Base-by-base conservation (phyloP, 2,113 vertebrate genomes). In the Macquaria ambigua region DNA sequence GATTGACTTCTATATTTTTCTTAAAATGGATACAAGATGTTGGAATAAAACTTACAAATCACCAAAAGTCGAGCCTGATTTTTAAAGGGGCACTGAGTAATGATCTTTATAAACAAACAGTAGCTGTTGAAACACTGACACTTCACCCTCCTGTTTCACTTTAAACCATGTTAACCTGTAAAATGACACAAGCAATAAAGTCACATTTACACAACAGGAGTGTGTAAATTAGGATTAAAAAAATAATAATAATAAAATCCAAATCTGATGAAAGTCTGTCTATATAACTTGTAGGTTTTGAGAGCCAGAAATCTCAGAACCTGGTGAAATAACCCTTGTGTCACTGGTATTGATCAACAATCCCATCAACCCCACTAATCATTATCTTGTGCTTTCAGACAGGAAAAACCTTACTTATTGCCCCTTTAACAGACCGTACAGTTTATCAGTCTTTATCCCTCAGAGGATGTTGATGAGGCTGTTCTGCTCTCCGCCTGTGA, bases 401-500 rank as follows among this genome's bases (percentile, higher is more conserved):
- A 21, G 5, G 46, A 11, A 41, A 67, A 52, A 62, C 8, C 0
- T 1, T 39, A 64, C 55, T 77, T 62, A 50, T 37, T 82, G 79
- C 79, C 63, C 41, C 84, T 79, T 71, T 70, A 78, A 48, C 11
- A 43, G 71, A 6, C 31, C 0, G 0, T 0, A 56, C 31, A 56
- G 43, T 15, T 59, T 0, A 50, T 69, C 25, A 1, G 5, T n/a
- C 6, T 25, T 6, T 2, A 53, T 28, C 58, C 53, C n/a, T 25
- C 15, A 28, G 52, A 68, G 1, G 21, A 85, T 14, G 55, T 14
- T 4, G 18, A 11, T 56, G 39, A 56, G 59, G 70, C 68, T 83
- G 77, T 84, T 92, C 37, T 87, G 90, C 91, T 93, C 83, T 94
- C 85, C 90, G 81, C 66, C 82, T 62, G 37, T 71, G 41, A 71